Evolutionary conservation across 2,113 vertebrate species (phyloP).

Genomic region (Struthio camelus): DNA sequence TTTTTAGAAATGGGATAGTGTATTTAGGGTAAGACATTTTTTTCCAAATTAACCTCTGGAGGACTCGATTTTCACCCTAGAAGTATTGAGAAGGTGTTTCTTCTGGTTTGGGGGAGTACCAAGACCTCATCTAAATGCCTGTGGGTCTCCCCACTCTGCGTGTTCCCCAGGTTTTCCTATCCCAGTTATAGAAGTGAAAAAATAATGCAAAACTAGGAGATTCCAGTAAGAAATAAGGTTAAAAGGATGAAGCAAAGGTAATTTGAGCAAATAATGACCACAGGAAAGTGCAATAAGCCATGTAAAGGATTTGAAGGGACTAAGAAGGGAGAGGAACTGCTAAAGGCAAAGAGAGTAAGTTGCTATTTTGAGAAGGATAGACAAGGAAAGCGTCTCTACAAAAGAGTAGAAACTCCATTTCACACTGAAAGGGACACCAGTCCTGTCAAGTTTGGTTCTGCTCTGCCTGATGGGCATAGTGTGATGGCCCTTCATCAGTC

Average conservation of each 20-base stretch:
- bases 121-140: neutral
- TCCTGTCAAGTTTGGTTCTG: neutral
- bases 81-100: neutral
- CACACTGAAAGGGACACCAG: neutral
- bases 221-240: neutral
- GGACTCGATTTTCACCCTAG: neutral
- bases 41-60: neutral
- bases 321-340: neutral
- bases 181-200: neutral
- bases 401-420: slow-evolving; percentile 39
- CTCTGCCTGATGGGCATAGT: neutral
- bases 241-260: neutral
- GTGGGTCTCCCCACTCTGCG: neutral
- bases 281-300: neutral
- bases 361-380: slow-evolving; percentile 14
- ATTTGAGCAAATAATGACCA: neutral
- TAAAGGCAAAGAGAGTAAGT: slow-evolving; percentile 18
- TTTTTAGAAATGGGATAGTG: neutral
- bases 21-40: neutral
- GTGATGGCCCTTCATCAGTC: slow-evolving; percentile 15
- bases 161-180: too few relatives aligned
- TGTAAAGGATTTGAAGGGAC: neutral
- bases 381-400: neutral
- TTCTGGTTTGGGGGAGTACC: neutral
- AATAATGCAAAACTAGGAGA: neutral